These are phyloP conservation scores for Actinostola sp. DNA, from an alignment of 92 coral and sea anemone genomes.

Conservation along the genomic window DNA sequence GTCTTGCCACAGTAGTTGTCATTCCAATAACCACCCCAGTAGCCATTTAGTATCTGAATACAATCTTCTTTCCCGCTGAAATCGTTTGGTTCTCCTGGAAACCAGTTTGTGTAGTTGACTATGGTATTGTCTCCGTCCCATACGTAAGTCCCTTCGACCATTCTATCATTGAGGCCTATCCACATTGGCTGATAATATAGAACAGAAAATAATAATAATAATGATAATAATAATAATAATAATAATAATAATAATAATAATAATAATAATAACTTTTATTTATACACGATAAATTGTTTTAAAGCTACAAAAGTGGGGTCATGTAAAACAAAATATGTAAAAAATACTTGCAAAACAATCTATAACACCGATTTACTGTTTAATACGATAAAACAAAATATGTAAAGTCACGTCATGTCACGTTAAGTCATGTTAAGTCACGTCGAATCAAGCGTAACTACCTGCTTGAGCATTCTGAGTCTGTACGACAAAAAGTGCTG, in stretches of 20 bases:
- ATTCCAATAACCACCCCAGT: slow-evolving; percentile 81
- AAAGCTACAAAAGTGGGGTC: too few relatives aligned
- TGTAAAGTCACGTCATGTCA: too few relatives aligned
- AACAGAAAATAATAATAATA: background rate
- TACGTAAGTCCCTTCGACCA: slow-evolving; percentile 63
- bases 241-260: too few relatives aligned
- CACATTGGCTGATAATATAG: slow-evolving; percentile 77
- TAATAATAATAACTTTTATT: too few relatives aligned
- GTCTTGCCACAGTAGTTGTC: slow-evolving; percentile 74
- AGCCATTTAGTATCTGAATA: slow-evolving; percentile 61
- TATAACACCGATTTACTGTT: too few relatives aligned
- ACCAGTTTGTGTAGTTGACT: slow-evolving; percentile 83
- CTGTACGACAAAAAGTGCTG: slow-evolving; percentile 67
- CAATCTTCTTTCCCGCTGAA: slow-evolving; percentile 79
- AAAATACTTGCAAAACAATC: too few relatives aligned
- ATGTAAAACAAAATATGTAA: too few relatives aligned
- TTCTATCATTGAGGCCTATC: slow-evolving; percentile 84
- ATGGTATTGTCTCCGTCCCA: slow-evolving; percentile 78
- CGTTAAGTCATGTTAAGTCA: too few relatives aligned
- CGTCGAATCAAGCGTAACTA: too few relatives aligned
- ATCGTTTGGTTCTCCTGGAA: slow-evolving; percentile 75
- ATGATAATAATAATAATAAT: too few relatives aligned
- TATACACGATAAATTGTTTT: too few relatives aligned
- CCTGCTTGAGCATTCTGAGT: slow-evolving; percentile 31
- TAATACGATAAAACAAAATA: background rate